These are phyloP conservation scores for Corythaixoides concolor DNA, from an alignment of 2,113 vertebrate species.

Conservation along the genomic window DNA sequence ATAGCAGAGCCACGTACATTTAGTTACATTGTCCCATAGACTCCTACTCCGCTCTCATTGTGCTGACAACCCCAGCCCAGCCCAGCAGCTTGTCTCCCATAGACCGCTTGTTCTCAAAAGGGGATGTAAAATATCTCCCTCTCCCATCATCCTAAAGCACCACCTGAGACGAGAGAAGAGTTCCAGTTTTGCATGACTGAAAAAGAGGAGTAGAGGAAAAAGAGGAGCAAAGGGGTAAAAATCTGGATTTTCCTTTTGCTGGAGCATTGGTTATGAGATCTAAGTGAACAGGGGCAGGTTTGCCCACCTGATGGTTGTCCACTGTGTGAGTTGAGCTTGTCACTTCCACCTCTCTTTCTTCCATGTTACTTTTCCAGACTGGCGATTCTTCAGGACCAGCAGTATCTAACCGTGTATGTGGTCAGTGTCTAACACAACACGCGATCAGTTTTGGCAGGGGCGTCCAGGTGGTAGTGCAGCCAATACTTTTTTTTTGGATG, in stretches of 20 bases:
- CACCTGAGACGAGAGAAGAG: background rate
- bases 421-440: background rate
- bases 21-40: background rate
- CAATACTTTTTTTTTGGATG: background rate
- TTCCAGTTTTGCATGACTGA: background rate
- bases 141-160: background rate
- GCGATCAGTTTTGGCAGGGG: background rate
- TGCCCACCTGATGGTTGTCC: background rate
- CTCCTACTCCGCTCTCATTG: background rate
- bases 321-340: background rate
- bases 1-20: background rate
- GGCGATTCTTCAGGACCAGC: background rate
- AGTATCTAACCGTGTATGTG: rapidly evolving
- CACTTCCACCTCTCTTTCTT: background rate
- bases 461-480: background rate
- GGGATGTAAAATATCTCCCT: background rate
- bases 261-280: background rate
- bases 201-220: background rate
- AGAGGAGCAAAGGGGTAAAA: background rate
- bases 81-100: background rate
- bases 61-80: background rate
- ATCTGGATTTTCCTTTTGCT: background rate
- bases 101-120: background rate
- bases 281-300: background rate
- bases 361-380: background rate